These are phyloP conservation scores for Eueremaeus valkanovi DNA, from an alignment of 2,888 invertebrate species.

Conservation along the genomic window DNA sequence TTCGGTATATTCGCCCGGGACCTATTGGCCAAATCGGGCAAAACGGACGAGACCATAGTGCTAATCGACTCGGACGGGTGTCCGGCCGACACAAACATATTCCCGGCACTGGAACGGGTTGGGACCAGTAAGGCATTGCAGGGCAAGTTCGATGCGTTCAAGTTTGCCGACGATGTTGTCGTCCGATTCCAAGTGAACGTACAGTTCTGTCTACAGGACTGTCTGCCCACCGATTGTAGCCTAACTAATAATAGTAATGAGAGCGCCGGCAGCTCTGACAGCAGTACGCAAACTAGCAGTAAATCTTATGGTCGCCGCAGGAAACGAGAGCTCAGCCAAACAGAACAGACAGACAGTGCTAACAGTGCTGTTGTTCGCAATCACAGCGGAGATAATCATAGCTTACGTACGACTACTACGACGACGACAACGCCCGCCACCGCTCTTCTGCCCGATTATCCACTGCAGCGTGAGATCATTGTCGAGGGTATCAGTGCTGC, in stretches of 20 bases:
- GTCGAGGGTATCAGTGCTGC: constrained; percentile 47
- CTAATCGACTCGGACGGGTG: constrained; percentile 62
- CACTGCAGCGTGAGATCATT: constrained; percentile 48
- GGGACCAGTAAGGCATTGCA: constrained; percentile 48
- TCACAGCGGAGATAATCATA: constrained; percentile 17
- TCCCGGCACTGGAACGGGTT: constrained; percentile 49
- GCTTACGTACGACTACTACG: background rate
- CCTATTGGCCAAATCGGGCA: constrained; percentile 69
- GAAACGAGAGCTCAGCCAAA: constrained; percentile 49
- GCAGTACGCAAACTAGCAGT: background rate
- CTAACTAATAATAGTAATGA: background rate
- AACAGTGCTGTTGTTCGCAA: background rate
- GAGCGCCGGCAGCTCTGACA: constrained; percentile 12
- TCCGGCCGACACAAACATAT: constrained; percentile 62
- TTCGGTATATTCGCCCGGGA: constrained; percentile 66
- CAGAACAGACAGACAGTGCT: constrained; percentile 30
- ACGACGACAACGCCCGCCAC: background rate
- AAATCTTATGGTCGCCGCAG: constrained; percentile 48
- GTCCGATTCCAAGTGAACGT: constrained; percentile 77
- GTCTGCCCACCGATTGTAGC: constrained; percentile 60
- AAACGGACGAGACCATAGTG: constrained; percentile 65
- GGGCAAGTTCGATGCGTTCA: constrained; percentile 71
- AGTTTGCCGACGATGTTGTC: constrained; percentile 76
- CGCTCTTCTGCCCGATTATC: constrained; percentile 46
- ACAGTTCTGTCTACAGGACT: constrained; percentile 69